A percentile compares a stretch with the other conserved stretches of the same genome.
Conservation (phyloP, 2,797 vertebrate genomes). For the Phoxinus dragarum region DNA sequence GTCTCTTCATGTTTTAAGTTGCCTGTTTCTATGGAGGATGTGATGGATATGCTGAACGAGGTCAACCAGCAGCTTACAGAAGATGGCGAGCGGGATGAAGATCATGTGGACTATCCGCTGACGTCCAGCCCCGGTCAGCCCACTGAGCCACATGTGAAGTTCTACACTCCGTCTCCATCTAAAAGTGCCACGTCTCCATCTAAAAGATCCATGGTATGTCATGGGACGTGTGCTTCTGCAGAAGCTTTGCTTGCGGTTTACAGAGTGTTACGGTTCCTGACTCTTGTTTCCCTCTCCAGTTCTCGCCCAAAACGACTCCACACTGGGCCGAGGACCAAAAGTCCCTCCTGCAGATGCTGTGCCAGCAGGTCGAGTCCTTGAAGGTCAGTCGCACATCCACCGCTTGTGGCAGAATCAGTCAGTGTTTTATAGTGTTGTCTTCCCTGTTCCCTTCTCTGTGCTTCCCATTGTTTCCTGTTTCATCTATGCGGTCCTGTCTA, state of each 20-base stretch:
- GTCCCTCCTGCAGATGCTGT: constrained; percentile 91
- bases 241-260: not conserved
- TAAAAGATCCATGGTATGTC: constrained; percentile 87
- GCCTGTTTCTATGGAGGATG: constrained; percentile 89
- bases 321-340: constrained; percentile 98
- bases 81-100: constrained; percentile 76
- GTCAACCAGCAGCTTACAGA: constrained; percentile 92
- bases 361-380: constrained; percentile 94
- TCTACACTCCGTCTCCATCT: constrained; percentile 87
- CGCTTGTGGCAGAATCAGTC: not conserved
- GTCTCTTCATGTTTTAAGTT: constrained; percentile 72
- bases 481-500: too few relatives aligned
- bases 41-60: constrained; percentile 89
- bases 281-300: constrained; percentile 72
- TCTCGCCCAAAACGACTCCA: constrained; percentile 93
- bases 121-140: constrained; percentile 82
- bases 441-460: too few relatives aligned
- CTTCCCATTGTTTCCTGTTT: too few relatives aligned
- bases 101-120: constrained; percentile 62
- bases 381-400: constrained; percentile 80
- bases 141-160: constrained; percentile 79
- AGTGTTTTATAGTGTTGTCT: not conserved
- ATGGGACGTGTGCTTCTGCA: not conserved
- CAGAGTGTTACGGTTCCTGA: not conserved
- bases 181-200: constrained; percentile 87